Conservation (phyloP, 2,888 invertebrate species). For the Agriopis leucophaearia region DNA sequence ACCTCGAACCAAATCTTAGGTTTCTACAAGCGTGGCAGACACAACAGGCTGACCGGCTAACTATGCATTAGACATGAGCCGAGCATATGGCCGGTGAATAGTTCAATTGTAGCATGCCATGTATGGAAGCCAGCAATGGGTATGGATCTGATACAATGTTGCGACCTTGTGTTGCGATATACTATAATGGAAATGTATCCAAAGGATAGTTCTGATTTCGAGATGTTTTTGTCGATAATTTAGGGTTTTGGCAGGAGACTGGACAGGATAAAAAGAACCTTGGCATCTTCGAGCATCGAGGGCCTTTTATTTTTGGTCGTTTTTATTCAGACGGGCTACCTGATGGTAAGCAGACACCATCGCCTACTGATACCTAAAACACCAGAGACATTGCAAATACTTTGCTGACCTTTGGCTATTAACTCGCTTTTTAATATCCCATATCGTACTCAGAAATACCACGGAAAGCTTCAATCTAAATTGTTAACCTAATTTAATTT, state of each 20-base stretch:
- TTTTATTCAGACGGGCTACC: too few relatives aligned
- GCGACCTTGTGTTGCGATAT: constrained; percentile 29
- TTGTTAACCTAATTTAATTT: too few relatives aligned
- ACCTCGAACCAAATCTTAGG: constrained; percentile 31
- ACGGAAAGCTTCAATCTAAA: too few relatives aligned
- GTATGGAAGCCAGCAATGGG: constrained; percentile 47
- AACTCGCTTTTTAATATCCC: too few relatives aligned
- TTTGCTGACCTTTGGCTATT: too few relatives aligned
- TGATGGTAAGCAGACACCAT: too few relatives aligned
- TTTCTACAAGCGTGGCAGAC: constrained; percentile 27
- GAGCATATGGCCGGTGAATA: constrained; percentile 59
- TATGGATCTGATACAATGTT: constrained; percentile 31
- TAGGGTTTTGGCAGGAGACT: background rate
- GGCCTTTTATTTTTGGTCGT: background rate
- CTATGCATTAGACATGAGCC: constrained; percentile 45
- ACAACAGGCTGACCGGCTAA: constrained; percentile 23
- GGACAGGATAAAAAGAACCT: background rate
- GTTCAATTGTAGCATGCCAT: constrained; percentile 54
- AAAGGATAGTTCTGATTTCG: background rate
- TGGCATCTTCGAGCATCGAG: background rate
- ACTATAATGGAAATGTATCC: background rate
- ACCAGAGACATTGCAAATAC: too few relatives aligned
- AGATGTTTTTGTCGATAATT: background rate
- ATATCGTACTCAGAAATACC: too few relatives aligned
- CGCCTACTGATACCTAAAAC: too few relatives aligned